These are phyloP conservation scores for Catostylus mosaicus DNA, from an alignment of 30 jellyfish, hydroid and myxozoan genomes.

Conservation along the genomic window DNA sequence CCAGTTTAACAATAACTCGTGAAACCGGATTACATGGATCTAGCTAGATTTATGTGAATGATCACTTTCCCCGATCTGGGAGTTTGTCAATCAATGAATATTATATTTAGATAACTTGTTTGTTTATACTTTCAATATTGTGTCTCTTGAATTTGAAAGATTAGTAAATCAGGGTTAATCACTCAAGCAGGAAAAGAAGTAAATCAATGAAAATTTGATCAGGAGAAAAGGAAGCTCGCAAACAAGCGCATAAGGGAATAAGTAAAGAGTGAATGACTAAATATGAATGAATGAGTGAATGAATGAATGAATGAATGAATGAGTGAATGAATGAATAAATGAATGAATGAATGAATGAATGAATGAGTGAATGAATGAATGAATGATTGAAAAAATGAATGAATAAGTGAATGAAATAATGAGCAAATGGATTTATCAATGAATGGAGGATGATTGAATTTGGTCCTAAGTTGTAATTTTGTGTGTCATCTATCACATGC, in stretches of 20 bases:
- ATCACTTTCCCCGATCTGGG: slow-evolving; percentile 40
- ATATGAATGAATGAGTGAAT: background rate
- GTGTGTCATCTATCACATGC: background rate
- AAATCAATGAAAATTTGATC: background rate
- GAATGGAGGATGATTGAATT: background rate
- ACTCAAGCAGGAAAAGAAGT: background rate
- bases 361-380: background rate
- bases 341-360: background rate
- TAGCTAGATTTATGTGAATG: slow-evolving; percentile 36
- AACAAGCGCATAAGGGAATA: background rate
- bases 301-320: background rate
- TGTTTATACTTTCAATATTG: background rate
- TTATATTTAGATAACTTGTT: background rate
- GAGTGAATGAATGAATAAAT: background rate
- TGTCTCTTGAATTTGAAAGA: background rate
- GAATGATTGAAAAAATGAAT: background rate
- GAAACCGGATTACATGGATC: slow-evolving; percentile 66
- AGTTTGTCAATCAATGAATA: slow-evolving; percentile 35
- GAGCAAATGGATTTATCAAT: background rate
- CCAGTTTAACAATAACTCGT: slow-evolving; percentile 32
- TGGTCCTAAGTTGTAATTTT: background rate
- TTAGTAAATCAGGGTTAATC: background rate
- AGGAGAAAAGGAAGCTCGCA: too few species aligned
- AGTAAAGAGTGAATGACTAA: background rate
- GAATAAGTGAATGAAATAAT: background rate